Percentiles rank a stretch among this genome's conserved stretches.
Conservation (phyloP, 2,797 vertebrate species). For the Oreonectes daqikongensis region DNA sequence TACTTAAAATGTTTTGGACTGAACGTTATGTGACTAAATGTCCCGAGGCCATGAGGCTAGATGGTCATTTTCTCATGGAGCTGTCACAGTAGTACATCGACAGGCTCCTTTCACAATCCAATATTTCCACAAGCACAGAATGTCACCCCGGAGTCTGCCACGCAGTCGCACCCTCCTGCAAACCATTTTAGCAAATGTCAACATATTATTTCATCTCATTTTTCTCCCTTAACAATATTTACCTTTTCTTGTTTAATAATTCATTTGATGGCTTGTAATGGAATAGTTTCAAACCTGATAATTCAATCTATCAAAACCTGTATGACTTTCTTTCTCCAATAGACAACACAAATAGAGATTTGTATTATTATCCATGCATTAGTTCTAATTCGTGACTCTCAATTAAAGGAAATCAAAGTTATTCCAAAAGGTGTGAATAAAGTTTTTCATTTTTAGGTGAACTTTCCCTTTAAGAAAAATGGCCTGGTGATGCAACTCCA, state of each 20-base stretch:
- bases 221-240: constrained; percentile 23
- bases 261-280: background rate
- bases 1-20: constrained; percentile 1
- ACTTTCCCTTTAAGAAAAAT: background rate
- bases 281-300: background rate
- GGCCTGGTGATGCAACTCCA: background rate
- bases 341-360: background rate
- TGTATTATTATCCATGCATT: background rate
- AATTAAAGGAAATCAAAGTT: too few relatives aligned
- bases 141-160: constrained; percentile 23
- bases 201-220: constrained; percentile 25
- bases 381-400: too few relatives aligned
- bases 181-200: constrained; percentile 35
- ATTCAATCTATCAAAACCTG: background rate
- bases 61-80: background rate
- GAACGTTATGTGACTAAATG: constrained; percentile 9
- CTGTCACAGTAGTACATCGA: constrained; percentile 8
- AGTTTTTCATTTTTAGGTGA: too few relatives aligned
- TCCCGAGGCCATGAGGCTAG: constrained; percentile 21
- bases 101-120: constrained; percentile 41
- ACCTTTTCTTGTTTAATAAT: constrained; percentile 18
- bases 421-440: too few relatives aligned
- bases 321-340: background rate
- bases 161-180: background rate
- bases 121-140: constrained; percentile 26